A percentile compares a stretch with the other conserved stretches of the same genome.
phyloP scores from a whole-genome alignment of 1,140 invertebrate genomes.

The Hycleus phaleratus region DNA sequence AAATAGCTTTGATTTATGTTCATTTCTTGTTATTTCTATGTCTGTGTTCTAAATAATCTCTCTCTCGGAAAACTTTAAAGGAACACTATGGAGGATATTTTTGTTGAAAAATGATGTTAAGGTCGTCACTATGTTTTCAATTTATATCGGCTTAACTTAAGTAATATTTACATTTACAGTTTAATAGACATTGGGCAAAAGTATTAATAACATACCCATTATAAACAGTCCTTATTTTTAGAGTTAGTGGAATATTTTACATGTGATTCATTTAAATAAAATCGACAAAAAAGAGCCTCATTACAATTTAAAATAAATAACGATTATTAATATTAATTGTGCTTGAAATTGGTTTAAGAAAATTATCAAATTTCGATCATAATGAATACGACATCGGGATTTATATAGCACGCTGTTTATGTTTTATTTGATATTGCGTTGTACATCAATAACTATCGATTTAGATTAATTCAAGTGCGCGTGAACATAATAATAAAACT shows the following conservation, averaged over 20 bases:
- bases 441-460: conserved; percentile 15
- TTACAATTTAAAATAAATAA: too few relatives aligned
- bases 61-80: too few relatives aligned
- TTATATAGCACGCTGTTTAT: too few relatives aligned
- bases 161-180: conserved; percentile 14
- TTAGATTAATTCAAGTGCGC: conserved; percentile 15
- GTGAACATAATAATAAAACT: conserved; percentile 16
- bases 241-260: conserved; percentile 9
- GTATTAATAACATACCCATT: conserved; percentile 10
- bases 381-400: too few relatives aligned
- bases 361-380: too few relatives aligned
- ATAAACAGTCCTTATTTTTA: conserved; percentile 14
- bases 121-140: conserved; percentile 11
- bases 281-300: neutral
- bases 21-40: too few relatives aligned
- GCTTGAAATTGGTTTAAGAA: too few relatives aligned
- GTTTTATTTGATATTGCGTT: conserved; percentile 12
- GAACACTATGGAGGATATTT: too few relatives aligned
- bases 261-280: conserved; percentile 8
- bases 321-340: too few relatives aligned
- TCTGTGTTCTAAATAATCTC: too few relatives aligned
- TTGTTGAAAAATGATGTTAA: conserved; percentile 4
- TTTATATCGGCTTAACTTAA: conserved; percentile 6
- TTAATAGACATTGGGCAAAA: conserved; percentile 8
- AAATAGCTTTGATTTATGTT: too few relatives aligned